Evolutionary conservation across 92 coral and sea anemone genomes (phyloP).

Genomic region (Scolanthus callimorphus): DNA sequence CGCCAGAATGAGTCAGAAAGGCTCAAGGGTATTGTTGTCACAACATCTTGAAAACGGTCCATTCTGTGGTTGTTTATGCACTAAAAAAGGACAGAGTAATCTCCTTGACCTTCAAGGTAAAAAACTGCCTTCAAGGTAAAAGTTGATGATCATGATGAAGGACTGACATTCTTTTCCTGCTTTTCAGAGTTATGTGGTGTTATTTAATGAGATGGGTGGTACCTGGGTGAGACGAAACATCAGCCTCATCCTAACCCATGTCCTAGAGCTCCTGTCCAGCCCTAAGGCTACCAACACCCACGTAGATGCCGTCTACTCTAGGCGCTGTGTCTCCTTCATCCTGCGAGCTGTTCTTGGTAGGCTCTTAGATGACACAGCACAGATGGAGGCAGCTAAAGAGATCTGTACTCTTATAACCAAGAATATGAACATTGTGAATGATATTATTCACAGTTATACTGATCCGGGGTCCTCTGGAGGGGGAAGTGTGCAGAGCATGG

Average conservation of each 20-base stretch:
- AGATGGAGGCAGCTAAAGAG: conserved; percentile 91
- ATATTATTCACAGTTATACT: conserved; percentile 56
- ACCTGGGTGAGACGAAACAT: conserved; percentile 91
- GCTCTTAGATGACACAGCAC: conserved; percentile 93
- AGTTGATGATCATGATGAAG: too few relatives aligned
- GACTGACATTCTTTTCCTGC: neutral
- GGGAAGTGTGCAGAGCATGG: conserved; percentile 67
- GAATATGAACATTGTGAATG: conserved; percentile 84
- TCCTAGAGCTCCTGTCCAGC: conserved; percentile 87
- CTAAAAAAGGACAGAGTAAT: too few relatives aligned
- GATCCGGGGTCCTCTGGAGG: conserved; percentile 39
- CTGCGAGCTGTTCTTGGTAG: conserved; percentile 89
- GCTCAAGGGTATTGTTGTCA: too few relatives aligned
- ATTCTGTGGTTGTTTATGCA: too few relatives aligned
- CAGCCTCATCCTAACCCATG: conserved; percentile 75
- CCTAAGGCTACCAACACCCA: conserved; percentile 98
- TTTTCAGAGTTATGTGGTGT: conserved; percentile 81
- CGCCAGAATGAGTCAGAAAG: too few relatives aligned
- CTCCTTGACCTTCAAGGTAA: too few relatives aligned
- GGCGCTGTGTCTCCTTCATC: conserved; percentile 92
- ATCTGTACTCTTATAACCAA: conserved; percentile 79
- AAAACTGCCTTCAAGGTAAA: too few relatives aligned
- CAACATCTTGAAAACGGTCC: too few relatives aligned
- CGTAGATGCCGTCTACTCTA: conserved; percentile 96
- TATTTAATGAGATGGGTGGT: conserved; percentile 97